Evolutionary conservation across 2,113 vertebrate genomes (phyloP).

Genomic region (Oenanthe oenanthe): DNA sequence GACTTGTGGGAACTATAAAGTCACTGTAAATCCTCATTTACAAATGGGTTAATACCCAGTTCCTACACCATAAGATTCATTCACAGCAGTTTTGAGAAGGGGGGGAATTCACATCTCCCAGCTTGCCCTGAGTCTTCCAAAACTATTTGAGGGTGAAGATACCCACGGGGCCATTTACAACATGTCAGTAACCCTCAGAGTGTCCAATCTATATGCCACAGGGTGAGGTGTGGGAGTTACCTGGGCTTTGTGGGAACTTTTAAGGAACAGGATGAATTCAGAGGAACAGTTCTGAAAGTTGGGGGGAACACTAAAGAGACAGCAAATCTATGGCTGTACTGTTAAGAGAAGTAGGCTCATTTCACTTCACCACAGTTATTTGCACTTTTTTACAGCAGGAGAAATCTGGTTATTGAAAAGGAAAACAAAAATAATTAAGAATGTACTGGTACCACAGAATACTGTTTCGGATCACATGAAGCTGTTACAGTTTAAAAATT

Average conservation of each 20-base stretch:
- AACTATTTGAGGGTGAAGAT: background rate
- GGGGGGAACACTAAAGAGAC: background rate
- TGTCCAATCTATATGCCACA: background rate
- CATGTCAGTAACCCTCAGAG: background rate
- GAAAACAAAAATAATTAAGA: background rate
- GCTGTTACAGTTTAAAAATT: background rate
- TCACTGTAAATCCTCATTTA: background rate
- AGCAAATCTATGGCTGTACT: background rate
- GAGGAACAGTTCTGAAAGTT: background rate
- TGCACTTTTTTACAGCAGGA: background rate
- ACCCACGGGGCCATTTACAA: background rate
- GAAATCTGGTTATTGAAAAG: background rate
- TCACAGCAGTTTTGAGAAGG: background rate
- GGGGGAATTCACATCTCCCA: background rate
- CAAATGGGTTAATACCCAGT: background rate
- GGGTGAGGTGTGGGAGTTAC: background rate
- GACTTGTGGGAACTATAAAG: background rate
- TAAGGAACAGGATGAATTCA: background rate
- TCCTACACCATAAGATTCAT: accelerated
- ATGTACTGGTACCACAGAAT: background rate
- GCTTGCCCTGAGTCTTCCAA: background rate
- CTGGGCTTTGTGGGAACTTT: background rate
- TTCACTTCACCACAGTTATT: background rate
- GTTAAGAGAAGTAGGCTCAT: background rate
- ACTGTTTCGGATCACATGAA: background rate